phyloP scores from a whole-genome alignment of 2,797 vertebrate species.

The Lagocephalus sceleratus region DNA sequence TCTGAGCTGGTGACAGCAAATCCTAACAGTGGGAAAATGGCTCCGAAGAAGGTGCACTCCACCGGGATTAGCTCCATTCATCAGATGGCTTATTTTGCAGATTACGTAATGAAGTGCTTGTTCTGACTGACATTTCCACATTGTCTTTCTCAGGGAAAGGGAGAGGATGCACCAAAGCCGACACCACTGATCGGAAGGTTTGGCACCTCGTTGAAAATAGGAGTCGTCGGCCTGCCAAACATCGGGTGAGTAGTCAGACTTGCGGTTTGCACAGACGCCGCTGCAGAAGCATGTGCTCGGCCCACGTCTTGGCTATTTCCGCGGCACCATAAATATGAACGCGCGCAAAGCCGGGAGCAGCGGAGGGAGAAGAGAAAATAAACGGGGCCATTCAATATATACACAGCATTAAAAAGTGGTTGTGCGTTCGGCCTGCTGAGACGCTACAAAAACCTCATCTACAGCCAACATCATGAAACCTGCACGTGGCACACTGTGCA shows the following conservation, averaged over 20 bases:
- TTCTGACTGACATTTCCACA: conserved; percentile 45
- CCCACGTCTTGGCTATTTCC: background rate
- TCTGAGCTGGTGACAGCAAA: conserved; percentile 31
- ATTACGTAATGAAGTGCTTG: conserved; percentile 50
- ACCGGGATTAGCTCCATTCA: conserved; percentile 11
- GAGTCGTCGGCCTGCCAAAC: conserved; percentile 94
- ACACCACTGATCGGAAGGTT: conserved; percentile 94
- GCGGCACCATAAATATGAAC: conserved; percentile 14
- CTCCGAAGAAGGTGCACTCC: conserved; percentile 71
- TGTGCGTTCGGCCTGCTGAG: background rate
- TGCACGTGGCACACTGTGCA: background rate
- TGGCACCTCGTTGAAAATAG: conserved; percentile 94
- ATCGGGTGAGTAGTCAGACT: conserved; percentile 85
- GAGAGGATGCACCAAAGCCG: conserved; percentile 80
- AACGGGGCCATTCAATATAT: too few species aligned
- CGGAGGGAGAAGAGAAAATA: background rate
- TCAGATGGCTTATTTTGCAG: conserved; percentile 19
- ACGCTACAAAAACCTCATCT: conserved; percentile 1
- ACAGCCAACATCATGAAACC: background rate
- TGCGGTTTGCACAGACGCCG: conserved; percentile 1
- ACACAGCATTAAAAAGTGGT: background rate
- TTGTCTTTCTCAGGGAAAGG: conserved; percentile 75
- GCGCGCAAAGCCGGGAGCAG: conserved; percentile 2
- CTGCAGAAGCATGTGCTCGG: conserved; percentile 30
- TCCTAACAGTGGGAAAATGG: conserved; percentile 47